A percentile compares a stretch with the other conserved stretches of the same genome.
Conservation (phyloP, 2,888 invertebrate genomes). For the Agrotis puta region DNA sequence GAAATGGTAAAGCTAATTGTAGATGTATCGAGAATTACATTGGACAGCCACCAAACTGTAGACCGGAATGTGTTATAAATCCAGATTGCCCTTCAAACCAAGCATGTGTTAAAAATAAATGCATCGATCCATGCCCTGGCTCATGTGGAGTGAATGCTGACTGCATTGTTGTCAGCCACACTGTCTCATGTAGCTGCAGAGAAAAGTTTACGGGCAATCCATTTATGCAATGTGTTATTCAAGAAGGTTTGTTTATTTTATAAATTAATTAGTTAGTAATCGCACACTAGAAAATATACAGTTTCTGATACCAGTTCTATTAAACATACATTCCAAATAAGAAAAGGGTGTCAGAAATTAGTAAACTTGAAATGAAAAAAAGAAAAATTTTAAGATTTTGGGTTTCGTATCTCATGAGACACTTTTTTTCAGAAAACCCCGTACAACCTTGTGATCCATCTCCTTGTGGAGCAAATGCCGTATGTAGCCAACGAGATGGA, state of each 20-base stretch:
- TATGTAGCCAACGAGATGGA: conserved; percentile 94
- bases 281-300: background rate
- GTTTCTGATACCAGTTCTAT: background rate
- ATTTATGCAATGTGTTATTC: conserved; percentile 94
- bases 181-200: conserved; percentile 95
- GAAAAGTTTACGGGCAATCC: conserved; percentile 95
- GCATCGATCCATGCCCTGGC: conserved; percentile 95
- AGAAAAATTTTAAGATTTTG: background rate
- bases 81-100: conserved; percentile 94
- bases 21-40: conserved; percentile 94
- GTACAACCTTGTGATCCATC: conserved; percentile 95
- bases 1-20: conserved; percentile 93
- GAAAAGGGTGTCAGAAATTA: background rate
- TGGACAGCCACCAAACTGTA: conserved; percentile 95
- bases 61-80: conserved; percentile 96
- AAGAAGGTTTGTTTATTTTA: conserved; percentile 83
- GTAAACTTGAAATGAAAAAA: background rate
- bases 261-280: background rate
- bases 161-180: conserved; percentile 95
- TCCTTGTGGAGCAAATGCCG: conserved; percentile 96
- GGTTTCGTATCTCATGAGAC: conserved; percentile 1
- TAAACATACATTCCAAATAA: background rate
- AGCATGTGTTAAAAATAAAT: conserved; percentile 95
- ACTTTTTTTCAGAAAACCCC: conserved; percentile 87
- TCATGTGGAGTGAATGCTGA: conserved; percentile 95